Conservation (phyloP, 2,113 vertebrate genomes). For the Ciconia boyciana region DNA sequence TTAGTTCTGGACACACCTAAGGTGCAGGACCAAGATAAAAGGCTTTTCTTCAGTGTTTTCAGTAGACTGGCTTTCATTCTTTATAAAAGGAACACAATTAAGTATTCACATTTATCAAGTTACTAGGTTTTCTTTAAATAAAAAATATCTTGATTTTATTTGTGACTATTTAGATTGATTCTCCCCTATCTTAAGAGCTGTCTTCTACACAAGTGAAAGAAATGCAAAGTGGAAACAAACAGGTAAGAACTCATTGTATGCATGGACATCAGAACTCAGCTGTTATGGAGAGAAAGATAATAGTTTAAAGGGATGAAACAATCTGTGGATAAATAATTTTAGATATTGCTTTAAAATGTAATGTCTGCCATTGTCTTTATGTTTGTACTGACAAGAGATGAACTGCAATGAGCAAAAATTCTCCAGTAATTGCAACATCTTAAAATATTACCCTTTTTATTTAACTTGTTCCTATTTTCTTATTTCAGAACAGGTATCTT, state of each 20-base stretch:
- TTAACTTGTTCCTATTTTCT: background rate
- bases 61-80: background rate
- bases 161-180: background rate
- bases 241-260: background rate
- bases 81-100: background rate
- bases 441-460: background rate
- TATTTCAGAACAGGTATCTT: background rate
- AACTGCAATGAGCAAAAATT: background rate
- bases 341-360: background rate
- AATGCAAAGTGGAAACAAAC: background rate
- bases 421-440: background rate
- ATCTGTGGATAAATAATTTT: background rate
- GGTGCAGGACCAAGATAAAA: background rate
- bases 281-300: background rate
- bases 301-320: background rate
- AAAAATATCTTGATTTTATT: background rate
- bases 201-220: background rate
- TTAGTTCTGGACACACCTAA: background rate
- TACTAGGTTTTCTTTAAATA: background rate
- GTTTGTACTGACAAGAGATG: background rate
- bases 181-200: background rate
- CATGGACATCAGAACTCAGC: background rate
- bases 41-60: background rate
- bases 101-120: background rate
- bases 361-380: background rate